Conservation (phyloP, 1,140 invertebrate species). For the Drosophila busckii region DNA sequence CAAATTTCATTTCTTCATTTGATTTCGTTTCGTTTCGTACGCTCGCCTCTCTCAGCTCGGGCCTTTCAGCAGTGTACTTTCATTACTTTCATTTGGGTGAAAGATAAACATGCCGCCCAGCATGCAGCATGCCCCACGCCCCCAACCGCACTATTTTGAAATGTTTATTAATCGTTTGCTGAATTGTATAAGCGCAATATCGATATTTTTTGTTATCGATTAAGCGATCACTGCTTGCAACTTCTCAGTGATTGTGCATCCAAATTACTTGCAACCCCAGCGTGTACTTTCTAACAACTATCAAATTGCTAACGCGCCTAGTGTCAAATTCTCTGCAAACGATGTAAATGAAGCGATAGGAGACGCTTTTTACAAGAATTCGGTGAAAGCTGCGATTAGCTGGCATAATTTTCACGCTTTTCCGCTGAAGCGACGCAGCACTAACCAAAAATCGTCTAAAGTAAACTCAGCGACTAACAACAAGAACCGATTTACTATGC, state of each 20-base stretch:
- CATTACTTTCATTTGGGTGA: constrained; percentile 76
- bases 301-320: constrained; percentile 61
- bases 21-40: constrained; percentile 57
- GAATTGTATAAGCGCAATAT: too few relatives aligned
- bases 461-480: constrained; percentile 16
- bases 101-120: constrained; percentile 55
- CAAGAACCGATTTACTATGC: constrained; percentile 73
- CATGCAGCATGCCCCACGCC: constrained; percentile 7
- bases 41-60: constrained; percentile 5
- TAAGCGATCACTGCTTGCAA: too few relatives aligned
- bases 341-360: constrained; percentile 68
- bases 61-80: constrained; percentile 50
- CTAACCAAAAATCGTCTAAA: constrained; percentile 2
- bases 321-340: constrained; percentile 65
- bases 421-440: constrained; percentile 40
- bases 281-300: constrained; percentile 60
- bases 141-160: neutral
- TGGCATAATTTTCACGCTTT: constrained; percentile 75
- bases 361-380: constrained; percentile 61
- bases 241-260: too few relatives aligned
- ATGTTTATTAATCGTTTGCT: too few relatives aligned
- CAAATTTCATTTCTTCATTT: constrained; percentile 77
- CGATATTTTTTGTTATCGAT: too few relatives aligned
- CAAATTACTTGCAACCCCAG: constrained; percentile 2
- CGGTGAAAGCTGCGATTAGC: constrained; percentile 66